These are phyloP conservation scores for Thalpophila matura DNA, from an alignment of 2,888 invertebrate species.

Conservation along the genomic window DNA sequence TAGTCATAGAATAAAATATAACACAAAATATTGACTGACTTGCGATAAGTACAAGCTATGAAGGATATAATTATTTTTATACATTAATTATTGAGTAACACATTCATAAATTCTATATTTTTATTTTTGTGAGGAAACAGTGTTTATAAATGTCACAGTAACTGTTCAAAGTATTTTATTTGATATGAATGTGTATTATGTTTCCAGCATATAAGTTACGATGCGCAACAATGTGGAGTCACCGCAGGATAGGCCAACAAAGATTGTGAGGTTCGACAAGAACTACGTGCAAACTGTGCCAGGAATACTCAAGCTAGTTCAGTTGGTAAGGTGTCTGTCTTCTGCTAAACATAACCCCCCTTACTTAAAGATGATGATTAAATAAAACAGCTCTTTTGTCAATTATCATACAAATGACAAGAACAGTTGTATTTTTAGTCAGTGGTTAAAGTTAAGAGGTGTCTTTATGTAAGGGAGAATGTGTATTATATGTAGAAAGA, in stretches of 20 bases:
- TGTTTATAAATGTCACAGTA: neutral
- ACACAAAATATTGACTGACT: neutral
- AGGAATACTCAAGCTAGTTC: conserved; percentile 93
- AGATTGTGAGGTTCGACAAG: conserved; percentile 93
- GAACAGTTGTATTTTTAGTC: too few relatives aligned
- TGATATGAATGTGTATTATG: neutral
- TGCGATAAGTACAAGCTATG: too few relatives aligned
- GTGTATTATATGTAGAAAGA: too few relatives aligned
- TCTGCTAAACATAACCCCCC: neutral
- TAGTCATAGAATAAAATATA: neutral
- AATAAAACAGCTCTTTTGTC: too few relatives aligned
- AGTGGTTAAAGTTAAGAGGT: too few relatives aligned
- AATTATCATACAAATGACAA: too few relatives aligned
- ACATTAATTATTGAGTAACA: neutral
- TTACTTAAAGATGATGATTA: too few relatives aligned
- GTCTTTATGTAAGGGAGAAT: too few relatives aligned
- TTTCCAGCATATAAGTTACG: conserved; percentile 27
- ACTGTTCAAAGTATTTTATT: too few relatives aligned
- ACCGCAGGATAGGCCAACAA: conserved; percentile 85
- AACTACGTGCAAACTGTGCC: conserved; percentile 93
- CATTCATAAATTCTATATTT: neutral
- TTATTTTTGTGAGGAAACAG: neutral
- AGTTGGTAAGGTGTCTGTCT: conserved; percentile 91
- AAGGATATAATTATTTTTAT: too few relatives aligned
- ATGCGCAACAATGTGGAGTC: conserved; percentile 70